A percentile compares a stretch with the other conserved stretches of the same genome.
Conservation (phyloP, 2,888 invertebrate genomes). For the Coelopa pilipes region DNA sequence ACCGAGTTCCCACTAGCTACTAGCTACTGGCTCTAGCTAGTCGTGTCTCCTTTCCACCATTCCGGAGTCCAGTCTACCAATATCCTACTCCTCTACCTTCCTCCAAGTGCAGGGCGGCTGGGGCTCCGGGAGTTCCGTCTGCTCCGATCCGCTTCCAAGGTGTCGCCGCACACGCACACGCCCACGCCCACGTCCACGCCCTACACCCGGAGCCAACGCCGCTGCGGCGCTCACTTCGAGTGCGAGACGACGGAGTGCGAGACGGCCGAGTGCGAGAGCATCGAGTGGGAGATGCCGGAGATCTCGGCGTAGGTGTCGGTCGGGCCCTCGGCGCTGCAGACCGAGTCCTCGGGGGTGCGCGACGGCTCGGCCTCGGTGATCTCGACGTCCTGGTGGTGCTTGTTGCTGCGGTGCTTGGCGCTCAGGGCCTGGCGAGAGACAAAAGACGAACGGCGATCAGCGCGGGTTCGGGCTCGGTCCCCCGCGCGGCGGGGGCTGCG, state of each 20-base stretch:
- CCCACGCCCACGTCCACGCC: neutral
- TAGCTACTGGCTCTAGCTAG: neutral
- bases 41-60: too few species aligned
- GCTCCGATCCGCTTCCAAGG: neutral
- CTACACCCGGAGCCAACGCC: constrained; percentile 20
- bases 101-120: neutral
- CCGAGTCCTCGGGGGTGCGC: constrained; percentile 89
- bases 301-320: constrained; percentile 70
- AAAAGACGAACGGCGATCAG: too few species aligned
- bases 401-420: constrained; percentile 73
- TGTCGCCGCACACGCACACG: too few species aligned
- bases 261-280: constrained; percentile 62
- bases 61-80: neutral
- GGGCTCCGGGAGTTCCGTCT: neutral
- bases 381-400: constrained; percentile 72
- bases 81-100: neutral
- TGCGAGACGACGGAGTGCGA: constrained; percentile 52
- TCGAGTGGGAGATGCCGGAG: constrained; percentile 66
- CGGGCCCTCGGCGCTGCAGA: constrained; percentile 88
- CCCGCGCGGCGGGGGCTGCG: neutral
- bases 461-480: too few species aligned
- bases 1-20: neutral
- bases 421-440: constrained; percentile 75
- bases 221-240: constrained; percentile 44
- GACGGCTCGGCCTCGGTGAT: constrained; percentile 83